Evolutionary conservation across 2,888 invertebrate genomes (phyloP).

Genomic region (Limnephilus rhombicus): DNA sequence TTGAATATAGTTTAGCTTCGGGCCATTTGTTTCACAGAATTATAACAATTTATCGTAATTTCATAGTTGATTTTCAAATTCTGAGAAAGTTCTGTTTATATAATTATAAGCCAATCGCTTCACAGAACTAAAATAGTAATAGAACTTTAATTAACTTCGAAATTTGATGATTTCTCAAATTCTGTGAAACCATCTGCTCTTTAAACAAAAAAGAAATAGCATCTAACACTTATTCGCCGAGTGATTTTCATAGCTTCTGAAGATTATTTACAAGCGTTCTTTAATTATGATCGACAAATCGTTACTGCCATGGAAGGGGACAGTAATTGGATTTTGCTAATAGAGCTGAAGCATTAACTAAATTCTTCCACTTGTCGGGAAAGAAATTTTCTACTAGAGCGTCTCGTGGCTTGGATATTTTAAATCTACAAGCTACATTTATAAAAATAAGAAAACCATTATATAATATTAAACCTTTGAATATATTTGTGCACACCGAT

Average conservation of each 20-base stretch:
- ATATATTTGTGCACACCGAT: too few species aligned
- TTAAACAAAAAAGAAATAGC: background rate
- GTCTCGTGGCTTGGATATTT: background rate
- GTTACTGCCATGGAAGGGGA: background rate
- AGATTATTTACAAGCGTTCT: background rate
- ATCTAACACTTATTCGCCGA: background rate
- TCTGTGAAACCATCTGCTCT: too few species aligned
- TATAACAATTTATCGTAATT: too few species aligned
- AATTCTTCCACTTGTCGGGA: conserved; percentile 40
- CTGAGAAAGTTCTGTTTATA: too few species aligned
- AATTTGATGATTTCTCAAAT: too few species aligned
- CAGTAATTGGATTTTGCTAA: conserved; percentile 38
- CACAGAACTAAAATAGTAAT: too few species aligned
- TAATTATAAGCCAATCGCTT: too few species aligned
- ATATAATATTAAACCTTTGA: too few species aligned
- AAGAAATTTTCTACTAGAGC: background rate
- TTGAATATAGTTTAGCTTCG: background rate
- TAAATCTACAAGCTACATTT: background rate
- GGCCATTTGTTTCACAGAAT: too few species aligned
- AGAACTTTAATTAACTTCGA: too few species aligned
- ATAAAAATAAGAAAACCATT: too few species aligned
- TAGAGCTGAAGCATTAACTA: conserved; percentile 32
- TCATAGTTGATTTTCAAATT: too few species aligned
- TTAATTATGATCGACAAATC: background rate
- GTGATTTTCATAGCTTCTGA: background rate